These are phyloP conservation scores for Microplitis deprimator DNA, from an alignment of 2,888 invertebrate species.

Conservation along the genomic window DNA sequence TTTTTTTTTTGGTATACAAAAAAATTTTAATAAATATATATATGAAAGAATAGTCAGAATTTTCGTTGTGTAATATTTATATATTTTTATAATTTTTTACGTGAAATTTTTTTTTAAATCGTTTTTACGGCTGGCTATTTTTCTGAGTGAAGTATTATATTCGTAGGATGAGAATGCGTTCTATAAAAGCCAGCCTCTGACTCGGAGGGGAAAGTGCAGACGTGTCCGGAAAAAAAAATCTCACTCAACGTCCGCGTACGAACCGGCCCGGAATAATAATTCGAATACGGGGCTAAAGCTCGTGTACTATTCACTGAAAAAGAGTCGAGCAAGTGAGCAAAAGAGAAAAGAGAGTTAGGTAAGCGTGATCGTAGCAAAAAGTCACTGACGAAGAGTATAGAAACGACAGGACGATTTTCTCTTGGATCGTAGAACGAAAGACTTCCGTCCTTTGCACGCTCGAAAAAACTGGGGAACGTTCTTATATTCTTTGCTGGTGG, in stretches of 20 bases:
- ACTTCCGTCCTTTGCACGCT: conserved; percentile 23
- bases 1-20: neutral
- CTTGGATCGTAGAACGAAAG: conserved; percentile 3
- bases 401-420: conserved; percentile 21
- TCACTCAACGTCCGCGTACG: conserved; percentile 26
- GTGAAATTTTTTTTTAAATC: conserved; percentile 1
- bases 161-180: conserved; percentile 17
- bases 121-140: conserved; percentile 29
- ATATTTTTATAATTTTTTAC: neutral
- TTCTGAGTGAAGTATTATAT: conserved; percentile 18
- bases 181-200: conserved; percentile 17
- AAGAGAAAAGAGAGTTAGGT: neutral
- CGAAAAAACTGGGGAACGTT: neutral
- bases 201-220: conserved; percentile 35
- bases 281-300: conserved; percentile 7
- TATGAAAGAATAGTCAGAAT: neutral
- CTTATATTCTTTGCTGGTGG: conserved; percentile 3
- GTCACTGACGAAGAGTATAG: neutral
- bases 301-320: neutral
- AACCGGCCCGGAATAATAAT: conserved; percentile 40
- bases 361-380: conserved; percentile 17
- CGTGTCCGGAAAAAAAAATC: conserved; percentile 39
- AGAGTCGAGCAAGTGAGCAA: neutral
- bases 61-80: neutral
- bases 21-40: too few relatives aligned